Conservation (phyloP, 2,113 vertebrate genomes). For the Melospiza georgiana region DNA sequence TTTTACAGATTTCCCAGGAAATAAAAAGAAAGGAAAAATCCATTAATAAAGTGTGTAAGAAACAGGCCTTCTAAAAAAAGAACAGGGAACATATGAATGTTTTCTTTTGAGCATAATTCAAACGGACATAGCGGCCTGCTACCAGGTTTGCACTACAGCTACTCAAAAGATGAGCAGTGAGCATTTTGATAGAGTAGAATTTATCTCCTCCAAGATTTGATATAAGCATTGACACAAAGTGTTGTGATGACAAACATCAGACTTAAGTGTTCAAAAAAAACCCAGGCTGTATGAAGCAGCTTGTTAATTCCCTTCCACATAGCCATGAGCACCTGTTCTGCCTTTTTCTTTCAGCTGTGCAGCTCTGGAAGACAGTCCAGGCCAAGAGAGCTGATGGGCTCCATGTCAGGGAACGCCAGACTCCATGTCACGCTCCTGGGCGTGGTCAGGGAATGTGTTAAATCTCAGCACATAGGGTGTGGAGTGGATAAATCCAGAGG, state of each 20-base stretch:
- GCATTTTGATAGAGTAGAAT: background rate
- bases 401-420: too few species aligned
- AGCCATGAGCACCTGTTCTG: fast-evolving
- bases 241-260: background rate
- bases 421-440: too few species aligned
- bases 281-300: background rate
- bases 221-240: background rate
- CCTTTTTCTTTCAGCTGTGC: background rate
- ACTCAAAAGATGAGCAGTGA: background rate
- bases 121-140: background rate
- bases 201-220: background rate
- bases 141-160: background rate
- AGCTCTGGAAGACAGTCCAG: background rate
- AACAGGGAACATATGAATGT: background rate
- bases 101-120: background rate
- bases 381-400: background rate
- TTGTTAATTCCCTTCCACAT: background rate
- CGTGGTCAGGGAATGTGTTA: background rate
- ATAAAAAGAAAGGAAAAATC: background rate
- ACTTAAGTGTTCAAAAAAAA: background rate
- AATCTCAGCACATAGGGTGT: fast-evolving
- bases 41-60: background rate
- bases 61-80: background rate
- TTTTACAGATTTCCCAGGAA: background rate
- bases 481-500: background rate